Percentiles rank a stretch among this genome's conserved stretches.
phyloP scores from a whole-genome alignment of 2,888 invertebrate genomes.

The Pterostichus madidus region DNA sequence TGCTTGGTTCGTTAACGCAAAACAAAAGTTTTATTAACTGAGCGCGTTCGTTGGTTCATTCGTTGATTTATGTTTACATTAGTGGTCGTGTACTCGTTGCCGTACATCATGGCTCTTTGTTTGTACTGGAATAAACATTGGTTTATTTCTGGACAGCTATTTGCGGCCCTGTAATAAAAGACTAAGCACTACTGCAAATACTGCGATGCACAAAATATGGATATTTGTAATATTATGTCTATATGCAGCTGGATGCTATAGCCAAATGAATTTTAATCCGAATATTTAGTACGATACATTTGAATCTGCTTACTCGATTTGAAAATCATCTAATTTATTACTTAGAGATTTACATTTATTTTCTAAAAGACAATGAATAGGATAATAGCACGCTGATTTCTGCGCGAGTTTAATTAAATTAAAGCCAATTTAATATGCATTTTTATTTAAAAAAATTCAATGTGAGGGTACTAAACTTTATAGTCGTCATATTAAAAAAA shows the following conservation, averaged over 20 bases:
- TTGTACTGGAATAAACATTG: slow-evolving; percentile 59
- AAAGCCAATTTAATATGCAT: too few species aligned
- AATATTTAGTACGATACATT: background rate
- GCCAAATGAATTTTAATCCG: background rate
- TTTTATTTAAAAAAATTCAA: too few species aligned
- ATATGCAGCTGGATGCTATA: background rate
- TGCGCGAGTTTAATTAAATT: too few species aligned
- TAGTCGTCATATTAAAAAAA: too few species aligned
- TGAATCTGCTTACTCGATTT: background rate
- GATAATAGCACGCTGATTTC: too few species aligned
- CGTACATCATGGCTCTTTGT: slow-evolving; percentile 60
- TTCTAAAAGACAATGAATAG: too few species aligned
- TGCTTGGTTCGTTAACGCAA: slow-evolving; percentile 19
- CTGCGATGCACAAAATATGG: slow-evolving; percentile 21
- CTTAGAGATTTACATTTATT: too few species aligned
- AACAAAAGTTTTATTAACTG: slow-evolving; percentile 59
- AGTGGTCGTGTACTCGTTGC: slow-evolving; percentile 45
- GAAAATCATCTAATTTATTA: too few species aligned
- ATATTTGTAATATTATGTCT: slow-evolving; percentile 33
- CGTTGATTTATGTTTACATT: slow-evolving; percentile 49
- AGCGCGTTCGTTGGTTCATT: background rate
- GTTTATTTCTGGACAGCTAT: slow-evolving; percentile 61
- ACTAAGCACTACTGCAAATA: slow-evolving; percentile 56
- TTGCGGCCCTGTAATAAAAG: slow-evolving; percentile 56
- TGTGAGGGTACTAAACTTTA: too few species aligned